Conservation (phyloP, 1,140 invertebrate genomes). For the Eciton burchellii region DNA sequence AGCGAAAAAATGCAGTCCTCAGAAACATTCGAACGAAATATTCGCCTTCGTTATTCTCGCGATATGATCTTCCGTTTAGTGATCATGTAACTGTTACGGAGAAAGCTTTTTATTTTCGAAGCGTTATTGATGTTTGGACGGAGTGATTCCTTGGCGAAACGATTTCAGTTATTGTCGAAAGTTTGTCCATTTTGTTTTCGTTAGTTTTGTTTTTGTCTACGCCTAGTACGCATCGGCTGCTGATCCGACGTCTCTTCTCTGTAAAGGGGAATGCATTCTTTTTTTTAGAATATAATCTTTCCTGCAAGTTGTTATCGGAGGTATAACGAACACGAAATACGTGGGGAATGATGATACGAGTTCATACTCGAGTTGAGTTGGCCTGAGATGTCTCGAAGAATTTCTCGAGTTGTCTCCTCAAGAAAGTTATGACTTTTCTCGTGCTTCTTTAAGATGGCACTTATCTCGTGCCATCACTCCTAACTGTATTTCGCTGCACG, state of each 20-base stretch:
- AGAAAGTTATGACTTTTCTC: slow-evolving; percentile 5
- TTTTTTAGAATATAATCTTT: slow-evolving; percentile 1
- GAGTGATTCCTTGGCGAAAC: background rate
- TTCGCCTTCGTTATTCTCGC: background rate
- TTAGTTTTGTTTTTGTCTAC: background rate
- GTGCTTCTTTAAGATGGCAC: background rate
- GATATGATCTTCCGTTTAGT: background rate
- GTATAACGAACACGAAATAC: background rate
- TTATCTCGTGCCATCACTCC: background rate
- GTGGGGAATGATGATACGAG: background rate
- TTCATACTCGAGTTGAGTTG: background rate
- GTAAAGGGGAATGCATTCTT: background rate
- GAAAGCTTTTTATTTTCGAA: slow-evolving; percentile 20
- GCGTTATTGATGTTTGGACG: background rate
- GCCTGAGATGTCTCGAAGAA: background rate
- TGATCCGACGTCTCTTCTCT: background rate
- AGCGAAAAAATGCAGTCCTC: background rate
- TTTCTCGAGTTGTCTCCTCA: slow-evolving; percentile 5
- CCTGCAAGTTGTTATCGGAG: background rate
- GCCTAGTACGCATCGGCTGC: background rate
- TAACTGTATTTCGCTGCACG: background rate
- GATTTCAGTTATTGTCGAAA: slow-evolving; percentile 26
- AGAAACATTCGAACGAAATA: background rate
- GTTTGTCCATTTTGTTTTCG: background rate
- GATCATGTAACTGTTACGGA: background rate